phyloP scores from a whole-genome alignment of 1,140 invertebrate genomes.

The Himalopsyche phryganea region DNA sequence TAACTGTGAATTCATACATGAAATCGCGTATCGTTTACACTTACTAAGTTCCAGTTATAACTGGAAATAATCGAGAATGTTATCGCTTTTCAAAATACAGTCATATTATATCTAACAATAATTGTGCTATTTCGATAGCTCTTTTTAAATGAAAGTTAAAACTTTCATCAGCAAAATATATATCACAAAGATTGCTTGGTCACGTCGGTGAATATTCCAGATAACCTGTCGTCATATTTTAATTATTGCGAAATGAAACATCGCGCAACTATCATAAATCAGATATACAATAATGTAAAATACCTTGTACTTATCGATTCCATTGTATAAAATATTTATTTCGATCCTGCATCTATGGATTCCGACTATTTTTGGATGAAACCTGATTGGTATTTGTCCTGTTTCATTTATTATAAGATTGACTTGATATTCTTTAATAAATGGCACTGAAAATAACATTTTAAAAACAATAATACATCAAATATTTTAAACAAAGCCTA shows the following conservation, averaged over 20 bases:
- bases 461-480: neutral
- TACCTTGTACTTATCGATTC: conserved; percentile 4
- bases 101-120: too few relatives aligned
- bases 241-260: neutral
- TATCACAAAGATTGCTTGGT: too few relatives aligned
- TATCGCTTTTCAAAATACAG: too few relatives aligned
- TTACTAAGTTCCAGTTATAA: too few relatives aligned
- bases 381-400: conserved; percentile 1
- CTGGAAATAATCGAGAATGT: too few relatives aligned
- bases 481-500: neutral
- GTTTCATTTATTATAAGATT: neutral
- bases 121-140: too few relatives aligned
- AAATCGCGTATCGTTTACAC: too few relatives aligned
- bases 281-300: neutral
- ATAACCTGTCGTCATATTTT: neutral
- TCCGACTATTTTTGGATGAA: conserved; percentile 2
- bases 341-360: neutral
- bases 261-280: neutral
- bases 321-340: conserved; percentile 10
- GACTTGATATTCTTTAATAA: conserved; percentile 4
- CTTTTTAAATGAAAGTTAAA: too few relatives aligned
- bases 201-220: too few relatives aligned
- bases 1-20: too few relatives aligned
- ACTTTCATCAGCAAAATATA: too few relatives aligned
- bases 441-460: conserved; percentile 9